Percentiles rank a stretch among this genome's conserved stretches.
phyloP scores from a whole-genome alignment of 2,797 vertebrate species.

The Xiphophorus birchmanni region DNA sequence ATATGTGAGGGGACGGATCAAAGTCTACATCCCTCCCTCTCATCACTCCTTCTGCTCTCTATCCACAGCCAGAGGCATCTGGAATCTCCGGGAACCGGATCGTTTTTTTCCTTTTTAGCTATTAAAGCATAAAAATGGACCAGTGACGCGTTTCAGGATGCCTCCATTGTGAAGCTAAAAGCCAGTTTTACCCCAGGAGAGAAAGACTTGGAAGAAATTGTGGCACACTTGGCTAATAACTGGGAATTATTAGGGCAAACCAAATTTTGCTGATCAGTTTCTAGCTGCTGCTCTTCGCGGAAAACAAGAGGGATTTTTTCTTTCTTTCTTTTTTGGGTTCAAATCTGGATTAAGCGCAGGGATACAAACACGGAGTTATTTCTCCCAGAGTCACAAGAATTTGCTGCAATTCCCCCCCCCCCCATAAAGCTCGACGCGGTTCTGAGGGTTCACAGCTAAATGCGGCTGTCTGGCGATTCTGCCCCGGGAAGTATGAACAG shows the following conservation, averaged over 20 bases:
- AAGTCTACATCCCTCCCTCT: slow-evolving; percentile 22
- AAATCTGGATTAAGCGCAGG: background rate
- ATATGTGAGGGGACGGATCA: slow-evolving; percentile 43
- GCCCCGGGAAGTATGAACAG: slow-evolving; percentile 85
- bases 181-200: background rate
- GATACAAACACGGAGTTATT: slow-evolving; percentile 8
- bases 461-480: slow-evolving; percentile 78
- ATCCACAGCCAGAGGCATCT: slow-evolving; percentile 21
- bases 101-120: background rate
- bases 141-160: background rate
- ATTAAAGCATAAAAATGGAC: background rate
- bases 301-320: background rate
- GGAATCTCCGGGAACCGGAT: slow-evolving; percentile 18
- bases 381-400: background rate
- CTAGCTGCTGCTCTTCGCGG: background rate
- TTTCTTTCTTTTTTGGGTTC: background rate
- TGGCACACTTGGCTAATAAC: background rate
- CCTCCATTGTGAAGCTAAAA: background rate
- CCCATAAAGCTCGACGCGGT: slow-evolving; percentile 18
- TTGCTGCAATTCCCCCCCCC: slow-evolving; percentile 3
- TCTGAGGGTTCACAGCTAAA: slow-evolving; percentile 68
- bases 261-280: background rate
- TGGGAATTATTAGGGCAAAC: background rate
- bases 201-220: background rate
- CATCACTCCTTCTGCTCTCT: slow-evolving; percentile 17